phyloP scores from a whole-genome alignment of 2,888 invertebrate genomes.

The Xestia c-nigrum region DNA sequence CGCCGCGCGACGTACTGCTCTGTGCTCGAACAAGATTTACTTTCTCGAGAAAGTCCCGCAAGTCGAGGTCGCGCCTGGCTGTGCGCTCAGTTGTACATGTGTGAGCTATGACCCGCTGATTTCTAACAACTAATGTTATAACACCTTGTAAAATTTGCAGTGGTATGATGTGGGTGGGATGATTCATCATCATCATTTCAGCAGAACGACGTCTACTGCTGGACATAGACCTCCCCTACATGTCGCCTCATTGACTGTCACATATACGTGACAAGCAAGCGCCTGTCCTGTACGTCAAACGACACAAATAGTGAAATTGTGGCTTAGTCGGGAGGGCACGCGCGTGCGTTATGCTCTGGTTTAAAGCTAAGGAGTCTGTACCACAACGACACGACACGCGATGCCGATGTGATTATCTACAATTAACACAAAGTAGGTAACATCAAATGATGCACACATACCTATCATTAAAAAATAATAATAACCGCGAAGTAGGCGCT shows the following conservation, averaged over 20 bases:
- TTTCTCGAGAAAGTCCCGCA: conserved; percentile 57
- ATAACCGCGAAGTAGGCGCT: not conserved
- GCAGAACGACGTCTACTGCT: no score
- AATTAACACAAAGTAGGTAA: not conserved
- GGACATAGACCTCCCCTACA: no score
- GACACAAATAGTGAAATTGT: no score
- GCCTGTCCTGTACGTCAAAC: no score
- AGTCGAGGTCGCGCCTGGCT: conserved; percentile 21
- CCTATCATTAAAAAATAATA: not conserved
- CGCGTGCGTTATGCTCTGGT: no score
- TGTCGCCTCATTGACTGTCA: no score
- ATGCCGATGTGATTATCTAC: not conserved
- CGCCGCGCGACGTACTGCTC: not conserved
- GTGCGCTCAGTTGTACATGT: not conserved
- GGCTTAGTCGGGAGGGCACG: no score
- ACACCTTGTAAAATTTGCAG: not conserved
- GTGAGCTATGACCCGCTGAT: conserved; percentile 28
- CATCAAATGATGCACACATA: not conserved
- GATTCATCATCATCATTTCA: no score
- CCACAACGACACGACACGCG: not conserved
- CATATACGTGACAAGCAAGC: no score
- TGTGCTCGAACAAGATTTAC: conserved; percentile 59
- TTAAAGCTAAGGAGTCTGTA: not conserved
- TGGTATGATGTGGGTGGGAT: no score
- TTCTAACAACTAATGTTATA: not conserved